These are phyloP conservation scores for Tetramorium parvispinum DNA, from an alignment of 1,140 invertebrate genomes.

Conservation along the genomic window DNA sequence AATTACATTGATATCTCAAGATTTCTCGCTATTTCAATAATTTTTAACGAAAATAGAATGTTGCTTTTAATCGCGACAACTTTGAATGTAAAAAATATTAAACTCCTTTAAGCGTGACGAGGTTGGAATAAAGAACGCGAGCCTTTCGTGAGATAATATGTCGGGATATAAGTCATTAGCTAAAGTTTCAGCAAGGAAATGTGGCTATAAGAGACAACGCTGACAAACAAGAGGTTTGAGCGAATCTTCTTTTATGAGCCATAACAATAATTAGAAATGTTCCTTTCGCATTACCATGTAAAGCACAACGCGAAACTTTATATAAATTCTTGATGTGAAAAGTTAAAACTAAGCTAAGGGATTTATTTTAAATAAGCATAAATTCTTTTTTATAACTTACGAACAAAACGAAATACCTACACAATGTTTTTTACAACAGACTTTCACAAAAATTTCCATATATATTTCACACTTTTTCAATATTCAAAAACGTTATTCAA, in stretches of 20 bases:
- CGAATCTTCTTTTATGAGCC: slow-evolving; percentile 23
- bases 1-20: neutral
- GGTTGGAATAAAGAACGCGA: neutral
- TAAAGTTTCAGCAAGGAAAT: slow-evolving; percentile 27
- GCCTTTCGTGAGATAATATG: slow-evolving; percentile 42
- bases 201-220: neutral
- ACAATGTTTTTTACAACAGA: neutral
- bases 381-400: neutral
- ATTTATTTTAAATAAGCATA: neutral
- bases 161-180: slow-evolving; percentile 38
- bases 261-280: slow-evolving; percentile 52
- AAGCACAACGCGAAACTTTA: slow-evolving; percentile 1
- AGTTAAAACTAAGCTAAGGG: neutral
- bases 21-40: slow-evolving; percentile 19
- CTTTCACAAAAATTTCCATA: neutral
- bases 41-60: slow-evolving; percentile 38
- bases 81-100: slow-evolving; percentile 51
- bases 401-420: neutral
- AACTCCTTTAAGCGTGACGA: slow-evolving; percentile 39
- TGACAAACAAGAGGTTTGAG: neutral
- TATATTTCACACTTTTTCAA: neutral
- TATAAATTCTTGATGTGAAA: slow-evolving; percentile 3
- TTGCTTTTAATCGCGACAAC: slow-evolving; percentile 30
- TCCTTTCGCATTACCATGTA: neutral
- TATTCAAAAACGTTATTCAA: neutral